Evolutionary conservation across 2,888 invertebrate genomes (phyloP), one percentile per base, ranked within the genome.

Genomic region (Lomographa bimaculata): DNA sequence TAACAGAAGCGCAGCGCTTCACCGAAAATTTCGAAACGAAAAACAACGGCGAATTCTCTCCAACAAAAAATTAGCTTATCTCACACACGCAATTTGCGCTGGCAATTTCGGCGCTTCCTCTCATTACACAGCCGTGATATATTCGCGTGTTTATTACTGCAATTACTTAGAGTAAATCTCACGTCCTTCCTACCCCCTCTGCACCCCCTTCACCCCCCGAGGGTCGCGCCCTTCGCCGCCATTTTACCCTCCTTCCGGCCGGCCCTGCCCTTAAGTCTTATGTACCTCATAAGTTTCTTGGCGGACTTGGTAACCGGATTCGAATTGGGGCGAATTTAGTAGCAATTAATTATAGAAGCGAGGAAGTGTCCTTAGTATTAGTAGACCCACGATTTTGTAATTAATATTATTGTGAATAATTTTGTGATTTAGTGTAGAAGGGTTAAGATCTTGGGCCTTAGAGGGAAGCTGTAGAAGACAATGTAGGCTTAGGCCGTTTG

Each of bases 131-230:
- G 84, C 69, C 78, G 84, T 89, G 89, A 89, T 89, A 89, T 89
- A 89, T 89, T 85, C 87, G 82, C 86, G 85, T 86, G 87, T 89
- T 89, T 89, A 90, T 89, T 89, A 90, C 89, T 83, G 89, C 89
- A 90, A 90, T 90, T 90, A 90, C 89, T 90, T 90, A 90, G 87
- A 89, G 89, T 89, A 89, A 89, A 89, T 89, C 89, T 89, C 85
- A 82, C 87, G 85, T 89, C 87, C 89, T 89, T 89, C 87, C 89
- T 83, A 72, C 75, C 66, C 71, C 74, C 73, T 57, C 72, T 64
- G 64, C 68, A 7, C 71, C 68, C 52, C 57, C 50, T n/a, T 49
- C 50, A 49, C 56, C 65, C 72, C 56, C 64, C 71, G 77, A 83
- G 86, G 85, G 85, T 85, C 82, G 85, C 76, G 82, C 86, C 85